Conservation (phyloP, 2,888 invertebrate genomes). For the Caenorhabditis auriculariae region DNA sequence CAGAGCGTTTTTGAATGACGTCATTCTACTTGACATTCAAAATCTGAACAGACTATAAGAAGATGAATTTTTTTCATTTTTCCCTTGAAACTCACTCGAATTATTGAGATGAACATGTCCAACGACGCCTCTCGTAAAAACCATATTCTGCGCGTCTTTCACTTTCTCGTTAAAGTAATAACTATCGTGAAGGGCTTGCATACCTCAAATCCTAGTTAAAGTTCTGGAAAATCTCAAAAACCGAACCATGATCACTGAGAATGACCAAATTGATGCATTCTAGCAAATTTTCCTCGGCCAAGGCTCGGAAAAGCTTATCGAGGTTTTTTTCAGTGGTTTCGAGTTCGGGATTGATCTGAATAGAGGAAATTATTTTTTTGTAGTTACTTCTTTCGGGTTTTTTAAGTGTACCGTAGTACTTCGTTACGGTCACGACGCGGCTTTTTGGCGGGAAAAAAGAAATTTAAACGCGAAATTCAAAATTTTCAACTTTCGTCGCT, state of each 20-base stretch:
- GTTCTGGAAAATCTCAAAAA: not conserved
- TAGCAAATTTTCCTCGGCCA: conserved; percentile 40
- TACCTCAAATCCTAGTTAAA: conserved; percentile 17
- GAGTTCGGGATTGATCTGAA: conserved; percentile 44
- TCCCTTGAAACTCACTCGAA: too few species aligned
- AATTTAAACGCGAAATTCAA: too few species aligned
- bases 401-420: too few species aligned
- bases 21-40: too few species aligned
- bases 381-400: too few species aligned
- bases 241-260: conserved; percentile 56
- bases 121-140: conserved; percentile 47
- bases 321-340: conserved; percentile 40
- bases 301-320: conserved; percentile 44
- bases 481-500: too few species aligned
- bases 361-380: too few species aligned
- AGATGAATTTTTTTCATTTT: too few species aligned
- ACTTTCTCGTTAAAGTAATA: conserved; percentile 40
- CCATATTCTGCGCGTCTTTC: conserved; percentile 33
- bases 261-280: conserved; percentile 56
- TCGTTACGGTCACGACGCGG: too few species aligned
- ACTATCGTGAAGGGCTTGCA: conserved; percentile 44
- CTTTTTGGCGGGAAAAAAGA: too few species aligned
- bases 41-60: too few species aligned
- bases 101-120: conserved; percentile 49
- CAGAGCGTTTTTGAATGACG: too few species aligned